These are phyloP conservation scores for Papilio gigon DNA, from an alignment of 2,888 invertebrate genomes.

Conservation along the genomic window DNA sequence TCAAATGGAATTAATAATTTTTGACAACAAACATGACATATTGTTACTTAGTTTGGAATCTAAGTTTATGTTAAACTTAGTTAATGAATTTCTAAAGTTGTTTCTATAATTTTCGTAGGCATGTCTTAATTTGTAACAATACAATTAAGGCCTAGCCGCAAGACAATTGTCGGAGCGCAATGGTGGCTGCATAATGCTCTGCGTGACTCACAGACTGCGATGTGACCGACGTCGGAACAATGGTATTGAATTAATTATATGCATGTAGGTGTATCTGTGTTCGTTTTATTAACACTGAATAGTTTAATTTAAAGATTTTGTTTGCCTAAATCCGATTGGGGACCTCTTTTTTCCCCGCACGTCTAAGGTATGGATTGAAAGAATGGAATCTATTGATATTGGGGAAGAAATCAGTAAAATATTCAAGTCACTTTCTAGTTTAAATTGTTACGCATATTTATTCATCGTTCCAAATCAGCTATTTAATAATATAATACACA, in stretches of 20 bases:
- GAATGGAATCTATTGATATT: too few relatives aligned
- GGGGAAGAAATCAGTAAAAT: too few relatives aligned
- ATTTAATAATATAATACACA: too few relatives aligned
- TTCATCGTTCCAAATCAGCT: too few relatives aligned
- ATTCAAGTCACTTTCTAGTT: too few relatives aligned
- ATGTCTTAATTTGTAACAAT: slow-evolving; percentile 34
- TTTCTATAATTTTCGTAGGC: slow-evolving; percentile 6
- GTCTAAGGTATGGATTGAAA: too few relatives aligned
- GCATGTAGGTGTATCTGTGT: background rate
- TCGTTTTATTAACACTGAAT: background rate
- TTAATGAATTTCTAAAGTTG: background rate
- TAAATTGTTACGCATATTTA: too few relatives aligned
- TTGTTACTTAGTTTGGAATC: too few relatives aligned
- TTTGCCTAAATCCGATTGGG: background rate
- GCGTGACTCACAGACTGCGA: slow-evolving; percentile 36
- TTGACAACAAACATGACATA: too few relatives aligned
- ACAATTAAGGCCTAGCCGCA: slow-evolving; percentile 39
- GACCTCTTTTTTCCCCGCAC: background rate
- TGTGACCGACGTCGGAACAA: slow-evolving; percentile 35
- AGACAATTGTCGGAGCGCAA: slow-evolving; percentile 40
- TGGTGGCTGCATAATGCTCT: slow-evolving; percentile 36
- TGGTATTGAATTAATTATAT: slow-evolving; percentile 22
- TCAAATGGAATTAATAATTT: too few relatives aligned
- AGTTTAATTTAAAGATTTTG: background rate
- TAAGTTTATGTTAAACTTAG: background rate